Evolutionary conservation across 1,140 invertebrate genomes (phyloP).

Genomic region (Propsilocerus akamusi): DNA sequence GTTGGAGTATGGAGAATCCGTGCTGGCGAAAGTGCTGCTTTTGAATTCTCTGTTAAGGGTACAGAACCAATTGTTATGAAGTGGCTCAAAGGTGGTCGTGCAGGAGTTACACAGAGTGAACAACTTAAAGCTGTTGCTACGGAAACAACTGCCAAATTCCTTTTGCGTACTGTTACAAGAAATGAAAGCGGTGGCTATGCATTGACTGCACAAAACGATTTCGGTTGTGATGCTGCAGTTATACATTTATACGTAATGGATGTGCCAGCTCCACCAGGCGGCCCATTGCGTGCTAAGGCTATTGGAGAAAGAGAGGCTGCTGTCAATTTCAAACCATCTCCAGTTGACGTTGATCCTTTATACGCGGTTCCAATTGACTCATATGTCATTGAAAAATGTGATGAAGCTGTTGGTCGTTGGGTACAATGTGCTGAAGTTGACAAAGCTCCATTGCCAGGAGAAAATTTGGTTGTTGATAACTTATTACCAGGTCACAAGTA

Average conservation of each 20-base stretch:
- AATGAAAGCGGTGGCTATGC: constrained; percentile 82
- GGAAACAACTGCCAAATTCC: constrained; percentile 51
- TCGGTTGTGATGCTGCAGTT: constrained; percentile 79
- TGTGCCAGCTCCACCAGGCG: constrained; percentile 74
- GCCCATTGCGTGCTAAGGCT: constrained; percentile 73
- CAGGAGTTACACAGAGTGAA: not conserved
- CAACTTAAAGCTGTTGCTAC: not conserved
- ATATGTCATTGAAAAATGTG: constrained; percentile 88
- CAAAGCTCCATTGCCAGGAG: constrained; percentile 37
- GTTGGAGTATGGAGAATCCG: not conserved
- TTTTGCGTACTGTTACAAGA: constrained; percentile 66
- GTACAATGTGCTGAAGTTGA: constrained; percentile 78
- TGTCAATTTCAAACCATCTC: constrained; percentile 74
- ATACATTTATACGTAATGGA: constrained; percentile 87
- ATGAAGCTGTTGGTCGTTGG: constrained; percentile 83
- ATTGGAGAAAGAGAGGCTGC: constrained; percentile 30
- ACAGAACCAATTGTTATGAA: not conserved
- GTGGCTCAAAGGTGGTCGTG: not conserved
- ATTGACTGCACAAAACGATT: constrained; percentile 80
- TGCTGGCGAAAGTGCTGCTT: not conserved
- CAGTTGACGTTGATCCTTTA: constrained; percentile 67
- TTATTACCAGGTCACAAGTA: constrained; percentile 83
- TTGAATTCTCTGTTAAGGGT: not conserved
- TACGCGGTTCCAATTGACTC: constrained; percentile 49
- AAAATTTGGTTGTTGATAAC: constrained; percentile 51